Evolutionary conservation across 1,140 invertebrate genomes (phyloP).

Genomic region (Nasonia vitripennis): DNA sequence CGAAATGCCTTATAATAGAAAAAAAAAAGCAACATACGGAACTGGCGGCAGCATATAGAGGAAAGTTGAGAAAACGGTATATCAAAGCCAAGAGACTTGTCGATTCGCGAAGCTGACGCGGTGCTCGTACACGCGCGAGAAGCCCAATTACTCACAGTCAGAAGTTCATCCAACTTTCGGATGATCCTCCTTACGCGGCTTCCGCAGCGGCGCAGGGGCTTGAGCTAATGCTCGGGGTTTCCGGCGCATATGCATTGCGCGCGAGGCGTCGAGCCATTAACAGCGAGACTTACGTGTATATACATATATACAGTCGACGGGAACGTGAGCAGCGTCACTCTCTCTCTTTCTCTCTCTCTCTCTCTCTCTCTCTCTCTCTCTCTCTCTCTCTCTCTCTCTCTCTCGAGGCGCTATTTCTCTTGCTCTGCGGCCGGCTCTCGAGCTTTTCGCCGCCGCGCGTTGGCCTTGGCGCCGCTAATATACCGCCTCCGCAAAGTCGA

Average conservation of each 20-base stretch:
- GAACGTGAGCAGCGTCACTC: neutral
- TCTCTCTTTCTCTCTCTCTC: neutral
- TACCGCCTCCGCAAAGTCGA: neutral
- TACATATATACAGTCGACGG: neutral
- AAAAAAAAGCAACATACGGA: too few species aligned
- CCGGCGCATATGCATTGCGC: neutral
- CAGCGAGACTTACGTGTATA: neutral
- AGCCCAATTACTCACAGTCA: constrained; percentile 33
- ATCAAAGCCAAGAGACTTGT: neutral
- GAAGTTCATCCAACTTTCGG: constrained; percentile 41
- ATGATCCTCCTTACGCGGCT: constrained; percentile 37
- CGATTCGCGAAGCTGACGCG: neutral
- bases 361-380: neutral
- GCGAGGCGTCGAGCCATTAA: constrained; percentile 32
- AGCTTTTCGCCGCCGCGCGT: constrained; percentile 1
- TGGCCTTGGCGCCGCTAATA: constrained; percentile 15
- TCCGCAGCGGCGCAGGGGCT: neutral
- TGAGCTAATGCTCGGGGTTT: constrained; percentile 15
- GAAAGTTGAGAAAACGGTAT: neutral
- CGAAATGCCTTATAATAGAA: too few species aligned
- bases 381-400: neutral
- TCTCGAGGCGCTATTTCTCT: neutral
- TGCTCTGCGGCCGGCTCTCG: neutral
- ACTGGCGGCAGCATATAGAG: too few species aligned
- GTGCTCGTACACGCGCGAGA: neutral